Evolutionary conservation across 2,797 vertebrate species (phyloP), one percentile per base, ranked within the genome.

Genomic region (Lepilemur ruficaudatus): DNA sequence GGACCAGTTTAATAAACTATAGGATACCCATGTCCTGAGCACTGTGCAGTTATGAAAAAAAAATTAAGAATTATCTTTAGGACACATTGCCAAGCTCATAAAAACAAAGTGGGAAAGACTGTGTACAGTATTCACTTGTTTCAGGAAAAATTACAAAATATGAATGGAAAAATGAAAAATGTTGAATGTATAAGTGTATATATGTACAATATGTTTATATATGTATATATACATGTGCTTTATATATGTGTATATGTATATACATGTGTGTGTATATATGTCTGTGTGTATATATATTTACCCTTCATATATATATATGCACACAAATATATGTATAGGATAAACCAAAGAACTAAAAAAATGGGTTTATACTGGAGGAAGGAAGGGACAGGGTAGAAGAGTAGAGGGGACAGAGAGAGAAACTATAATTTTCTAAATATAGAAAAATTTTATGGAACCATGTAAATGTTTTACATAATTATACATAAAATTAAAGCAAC

Each of bases 361-460:
- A 43, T 32, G 32, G 14, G 22, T 1, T 91, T 43, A 28, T 4
- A 73, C 1, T 52, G 28, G 46, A 25, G 13, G 38, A 91, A 81
- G 30, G 38, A 83, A 90, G 8, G 28, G 55, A 72, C 13, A 93
- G n/a, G 11, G 6, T 57, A 13, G 38, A 80, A 88, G 22, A 5
- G 23, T 43, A 50, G 35, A 88, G 43, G 35, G 10, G 30, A 57
- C 1, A 43, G 46, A 25, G 25, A 75, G 22, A 91, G 46, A 59
- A 67, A 69, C 13, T 41, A 95, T 52, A 85, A 78, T 81, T 89
- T 95, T 93, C 55, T 76, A 85, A 94, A n/a, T 89, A 50, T 10
- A 38, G 50, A 59, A 91, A 55, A 76, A n/a, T 50, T 46, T 59
- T 87, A 22, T 84, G n/a, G 20, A 84, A 63, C 57, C 48, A 48